Conservation (phyloP, 1,140 invertebrate genomes). For the Leptoteleia sp. region DNA sequence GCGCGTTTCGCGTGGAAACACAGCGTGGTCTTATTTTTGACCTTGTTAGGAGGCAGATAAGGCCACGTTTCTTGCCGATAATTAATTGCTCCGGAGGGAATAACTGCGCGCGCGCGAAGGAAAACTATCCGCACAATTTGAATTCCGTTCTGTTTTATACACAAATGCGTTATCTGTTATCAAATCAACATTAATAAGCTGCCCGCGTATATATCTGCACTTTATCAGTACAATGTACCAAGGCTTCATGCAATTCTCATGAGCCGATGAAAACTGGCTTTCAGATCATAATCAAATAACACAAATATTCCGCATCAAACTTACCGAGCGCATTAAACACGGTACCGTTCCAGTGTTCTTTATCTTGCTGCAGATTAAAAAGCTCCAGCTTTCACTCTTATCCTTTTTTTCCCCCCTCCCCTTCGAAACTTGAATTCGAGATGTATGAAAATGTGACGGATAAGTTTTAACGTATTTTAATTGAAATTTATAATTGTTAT, state of each 20-base stretch:
- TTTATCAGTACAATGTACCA: conserved; percentile 51
- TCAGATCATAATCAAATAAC: conserved; percentile 50
- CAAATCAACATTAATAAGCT: conserved; percentile 57
- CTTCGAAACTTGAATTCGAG: too few species aligned
- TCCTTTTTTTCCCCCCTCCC: too few species aligned
- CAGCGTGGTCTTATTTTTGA: conserved; percentile 8
- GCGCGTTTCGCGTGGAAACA: too few species aligned
- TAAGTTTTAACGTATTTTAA: too few species aligned
- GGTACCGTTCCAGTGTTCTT: too few species aligned
- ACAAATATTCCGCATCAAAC: conserved; percentile 43
- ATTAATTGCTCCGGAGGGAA: conserved; percentile 16
- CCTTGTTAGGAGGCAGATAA: conserved; percentile 22
- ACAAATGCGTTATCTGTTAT: conserved; percentile 48
- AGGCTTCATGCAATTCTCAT: conserved; percentile 53
- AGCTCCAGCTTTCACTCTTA: too few species aligned
- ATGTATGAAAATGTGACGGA: too few species aligned
- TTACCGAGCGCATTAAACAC: conserved; percentile 51
- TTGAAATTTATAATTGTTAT: too few species aligned
- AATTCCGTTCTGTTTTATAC: conserved; percentile 37
- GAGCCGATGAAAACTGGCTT: conserved; percentile 58
- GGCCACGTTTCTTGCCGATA: conserved; percentile 5
- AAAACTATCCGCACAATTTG: conserved; percentile 21
- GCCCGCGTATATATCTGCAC: conserved; percentile 21
- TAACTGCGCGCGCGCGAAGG: not conserved
- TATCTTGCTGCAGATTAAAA: too few species aligned